Percentiles rank a stretch among this genome's conserved stretches.
These are phyloP conservation scores for Meleagris gallopavo DNA, from an alignment of 2,113 vertebrate species.

Conservation along the genomic window DNA sequence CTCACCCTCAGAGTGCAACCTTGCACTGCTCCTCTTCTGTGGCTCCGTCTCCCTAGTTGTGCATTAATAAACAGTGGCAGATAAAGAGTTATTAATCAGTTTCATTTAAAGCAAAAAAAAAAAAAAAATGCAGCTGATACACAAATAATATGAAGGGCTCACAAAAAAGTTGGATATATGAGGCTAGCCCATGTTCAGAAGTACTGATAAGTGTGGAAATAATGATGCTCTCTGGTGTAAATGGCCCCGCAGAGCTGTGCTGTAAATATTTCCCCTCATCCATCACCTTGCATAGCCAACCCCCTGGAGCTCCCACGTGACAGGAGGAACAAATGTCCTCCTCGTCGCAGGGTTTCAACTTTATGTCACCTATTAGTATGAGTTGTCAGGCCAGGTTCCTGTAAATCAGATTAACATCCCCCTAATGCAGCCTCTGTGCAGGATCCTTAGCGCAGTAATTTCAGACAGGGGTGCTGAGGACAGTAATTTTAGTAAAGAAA, in stretches of 20 bases:
- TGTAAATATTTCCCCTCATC: slow-evolving; percentile 21
- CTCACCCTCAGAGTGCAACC: background rate
- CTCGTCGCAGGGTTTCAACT: background rate
- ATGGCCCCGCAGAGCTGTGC: background rate
- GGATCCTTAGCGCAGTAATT: background rate
- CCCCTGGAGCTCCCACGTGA: rapidly evolving
- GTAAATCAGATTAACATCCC: slow-evolving; percentile 21
- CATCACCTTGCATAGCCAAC: background rate
- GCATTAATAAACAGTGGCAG: background rate
- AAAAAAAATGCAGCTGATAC: background rate
- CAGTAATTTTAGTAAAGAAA: background rate
- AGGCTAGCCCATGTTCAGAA: background rate
- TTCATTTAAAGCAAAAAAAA: background rate
- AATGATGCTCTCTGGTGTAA: slow-evolving; percentile 8
- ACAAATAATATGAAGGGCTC: background rate
- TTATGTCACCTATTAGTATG: slow-evolving; percentile 13
- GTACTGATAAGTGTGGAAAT: slow-evolving; percentile 3
- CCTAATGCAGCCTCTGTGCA: background rate
- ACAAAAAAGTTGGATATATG: slow-evolving; percentile 15
- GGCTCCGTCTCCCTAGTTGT: rapidly evolving
- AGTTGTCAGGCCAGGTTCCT: background rate
- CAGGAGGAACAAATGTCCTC: background rate
- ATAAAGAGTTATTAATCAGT: slow-evolving; percentile 15
- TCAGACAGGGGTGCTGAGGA: background rate
- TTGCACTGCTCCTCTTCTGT: background rate